Evolutionary conservation across 2,113 vertebrate species (phyloP).

Genomic region (Passer montanus): DNA sequence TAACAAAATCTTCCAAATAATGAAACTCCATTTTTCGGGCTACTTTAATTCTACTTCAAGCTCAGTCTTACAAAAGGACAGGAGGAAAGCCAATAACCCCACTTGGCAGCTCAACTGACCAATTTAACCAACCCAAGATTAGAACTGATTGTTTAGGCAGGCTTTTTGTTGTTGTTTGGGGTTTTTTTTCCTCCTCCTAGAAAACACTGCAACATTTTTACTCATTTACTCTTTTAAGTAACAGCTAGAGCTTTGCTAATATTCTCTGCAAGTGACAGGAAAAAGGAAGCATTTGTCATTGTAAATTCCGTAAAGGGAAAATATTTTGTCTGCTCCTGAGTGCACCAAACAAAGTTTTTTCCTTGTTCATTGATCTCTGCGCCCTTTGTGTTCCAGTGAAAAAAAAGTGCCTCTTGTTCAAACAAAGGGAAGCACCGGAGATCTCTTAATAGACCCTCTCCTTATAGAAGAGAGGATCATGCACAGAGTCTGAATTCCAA

Average conservation of each 20-base stretch:
- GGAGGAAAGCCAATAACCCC: not conserved
- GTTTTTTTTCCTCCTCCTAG: not conserved
- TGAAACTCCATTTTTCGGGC: not conserved
- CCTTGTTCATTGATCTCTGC: not conserved
- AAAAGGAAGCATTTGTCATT: conserved; percentile 47
- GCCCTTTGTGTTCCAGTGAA: not conserved
- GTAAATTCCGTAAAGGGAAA: conserved; percentile 3
- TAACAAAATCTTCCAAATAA: not conserved
- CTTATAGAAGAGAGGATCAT: not conserved
- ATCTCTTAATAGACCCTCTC: not conserved
- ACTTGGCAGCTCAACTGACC: not conserved
- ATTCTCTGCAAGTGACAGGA: not conserved
- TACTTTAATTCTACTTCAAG: not conserved
- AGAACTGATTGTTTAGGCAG: not conserved
- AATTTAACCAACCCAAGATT: not conserved
- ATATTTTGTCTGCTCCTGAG: not conserved
- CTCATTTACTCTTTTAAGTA: conserved; percentile 20
- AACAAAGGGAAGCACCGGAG: not conserved
- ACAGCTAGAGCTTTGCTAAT: not conserved
- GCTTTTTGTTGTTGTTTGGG: not conserved
- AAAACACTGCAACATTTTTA: not conserved
- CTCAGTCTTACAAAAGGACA: not conserved
- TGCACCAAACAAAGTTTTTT: not conserved
- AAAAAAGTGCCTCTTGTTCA: not conserved
- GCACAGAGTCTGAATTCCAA: not conserved